Conservation (phyloP, 2,113 vertebrate genomes). For the Cebus imitator region DNA sequence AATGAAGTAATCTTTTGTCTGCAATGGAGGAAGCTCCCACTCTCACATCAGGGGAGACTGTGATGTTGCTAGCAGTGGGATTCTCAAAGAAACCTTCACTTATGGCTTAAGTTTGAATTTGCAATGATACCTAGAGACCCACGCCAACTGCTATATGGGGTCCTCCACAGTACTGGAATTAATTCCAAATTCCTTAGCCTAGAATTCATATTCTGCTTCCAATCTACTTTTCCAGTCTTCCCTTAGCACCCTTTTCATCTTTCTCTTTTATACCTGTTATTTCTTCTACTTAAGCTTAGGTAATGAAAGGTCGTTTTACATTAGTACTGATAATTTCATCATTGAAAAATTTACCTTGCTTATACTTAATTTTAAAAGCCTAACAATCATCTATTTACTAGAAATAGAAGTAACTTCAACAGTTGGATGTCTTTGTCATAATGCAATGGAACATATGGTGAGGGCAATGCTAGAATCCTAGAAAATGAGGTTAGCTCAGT, state of each 20-base stretch:
- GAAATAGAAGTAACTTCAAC: constrained; percentile 61
- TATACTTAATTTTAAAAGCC: constrained; percentile 38
- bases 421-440: constrained; percentile 55
- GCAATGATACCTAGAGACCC: background rate
- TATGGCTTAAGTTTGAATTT: background rate
- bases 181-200: background rate
- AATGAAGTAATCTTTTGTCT: constrained; percentile 28
- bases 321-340: background rate
- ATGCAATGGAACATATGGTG: constrained; percentile 48
- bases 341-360: background rate
- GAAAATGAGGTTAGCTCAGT: constrained; percentile 65
- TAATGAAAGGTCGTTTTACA: background rate
- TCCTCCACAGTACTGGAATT: background rate
- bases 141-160: background rate
- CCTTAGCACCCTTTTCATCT: background rate
- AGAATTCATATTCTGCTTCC: background rate
- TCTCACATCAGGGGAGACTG: background rate
- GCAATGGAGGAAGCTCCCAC: background rate
- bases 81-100: constrained; percentile 4
- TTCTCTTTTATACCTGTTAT: background rate
- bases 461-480: constrained; percentile 44
- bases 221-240: background rate
- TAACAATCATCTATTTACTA: constrained; percentile 41
- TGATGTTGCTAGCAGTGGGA: background rate
- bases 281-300: background rate